These are phyloP conservation scores for Dasysyrphus tricinctus DNA, from an alignment of 2,888 invertebrate genomes.

Conservation along the genomic window DNA sequence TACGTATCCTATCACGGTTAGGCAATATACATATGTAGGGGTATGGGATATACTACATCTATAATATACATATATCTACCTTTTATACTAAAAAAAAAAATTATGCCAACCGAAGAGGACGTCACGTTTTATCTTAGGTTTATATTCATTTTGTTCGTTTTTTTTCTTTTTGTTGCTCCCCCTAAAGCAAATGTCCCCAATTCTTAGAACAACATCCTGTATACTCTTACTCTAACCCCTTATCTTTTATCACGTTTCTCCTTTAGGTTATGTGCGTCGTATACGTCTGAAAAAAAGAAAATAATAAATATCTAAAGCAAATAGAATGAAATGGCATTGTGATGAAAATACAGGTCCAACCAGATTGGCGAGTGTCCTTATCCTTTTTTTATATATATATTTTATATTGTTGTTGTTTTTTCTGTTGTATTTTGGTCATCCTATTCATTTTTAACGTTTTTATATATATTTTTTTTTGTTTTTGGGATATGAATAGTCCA, in stretches of 20 bases:
- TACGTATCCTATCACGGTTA: slow-evolving; percentile 32
- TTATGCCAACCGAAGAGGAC: slow-evolving; percentile 58
- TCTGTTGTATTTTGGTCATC: slow-evolving; percentile 4
- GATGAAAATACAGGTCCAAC: slow-evolving; percentile 65
- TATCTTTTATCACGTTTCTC: slow-evolving; percentile 66
- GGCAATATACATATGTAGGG: slow-evolving; percentile 4
- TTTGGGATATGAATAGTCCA: slow-evolving; percentile 38
- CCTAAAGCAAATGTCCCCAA: slow-evolving; percentile 34
- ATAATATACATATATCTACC: background rate
- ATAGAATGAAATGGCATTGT: slow-evolving; percentile 71
- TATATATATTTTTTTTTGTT: slow-evolving; percentile 2
- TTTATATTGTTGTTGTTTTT: slow-evolving; percentile 29
- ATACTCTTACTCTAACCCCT: slow-evolving; percentile 32
- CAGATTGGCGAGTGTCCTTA: slow-evolving; percentile 47
- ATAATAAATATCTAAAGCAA: slow-evolving; percentile 57
- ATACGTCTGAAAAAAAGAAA: slow-evolving; percentile 17
- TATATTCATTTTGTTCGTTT: background rate
- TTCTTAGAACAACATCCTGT: slow-evolving; percentile 25
- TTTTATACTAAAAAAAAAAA: background rate
- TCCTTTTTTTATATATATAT: slow-evolving; percentile 11
- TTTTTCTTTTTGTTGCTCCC: background rate
- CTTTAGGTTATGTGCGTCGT: slow-evolving; percentile 45
- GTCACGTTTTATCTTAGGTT: slow-evolving; percentile 71
- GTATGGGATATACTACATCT: background rate
- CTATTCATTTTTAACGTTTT: slow-evolving; percentile 24